Conservation (phyloP, 2,797 vertebrate genomes). For the Hapalemur alaotrensis region DNA sequence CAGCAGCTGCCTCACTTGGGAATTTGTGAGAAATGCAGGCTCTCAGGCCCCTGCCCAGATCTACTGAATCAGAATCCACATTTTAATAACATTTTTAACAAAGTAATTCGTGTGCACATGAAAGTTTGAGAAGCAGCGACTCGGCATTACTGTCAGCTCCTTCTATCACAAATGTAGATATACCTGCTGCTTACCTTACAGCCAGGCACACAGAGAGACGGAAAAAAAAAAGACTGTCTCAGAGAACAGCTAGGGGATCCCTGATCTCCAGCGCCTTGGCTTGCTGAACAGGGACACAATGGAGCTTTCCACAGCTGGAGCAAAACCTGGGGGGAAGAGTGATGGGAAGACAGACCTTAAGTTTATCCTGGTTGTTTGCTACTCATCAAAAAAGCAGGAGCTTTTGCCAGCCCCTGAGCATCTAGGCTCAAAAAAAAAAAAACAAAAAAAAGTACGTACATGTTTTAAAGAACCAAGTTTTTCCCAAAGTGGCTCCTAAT, state of each 20-base stretch:
- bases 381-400: neutral
- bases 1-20: no score
- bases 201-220: neutral
- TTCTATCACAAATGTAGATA: neutral
- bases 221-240: neutral
- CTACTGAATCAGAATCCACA: neutral
- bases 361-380: neutral
- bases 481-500: neutral
- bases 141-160: neutral
- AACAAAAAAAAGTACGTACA: neutral
- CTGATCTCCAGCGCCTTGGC: neutral
- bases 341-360: neutral
- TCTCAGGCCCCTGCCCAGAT: neutral
- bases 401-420: neutral
- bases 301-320: neutral
- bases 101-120: neutral
- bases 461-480: neutral
- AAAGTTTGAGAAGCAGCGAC: neutral
- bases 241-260: neutral
- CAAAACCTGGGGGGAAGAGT: neutral
- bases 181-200: neutral
- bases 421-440: neutral
- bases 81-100: neutral
- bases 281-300: no score
- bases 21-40: neutral